A percentile compares a stretch with the other conserved stretches of the same genome.
Conservation (phyloP, 2,888 invertebrate species). For the Actias luna region DNA sequence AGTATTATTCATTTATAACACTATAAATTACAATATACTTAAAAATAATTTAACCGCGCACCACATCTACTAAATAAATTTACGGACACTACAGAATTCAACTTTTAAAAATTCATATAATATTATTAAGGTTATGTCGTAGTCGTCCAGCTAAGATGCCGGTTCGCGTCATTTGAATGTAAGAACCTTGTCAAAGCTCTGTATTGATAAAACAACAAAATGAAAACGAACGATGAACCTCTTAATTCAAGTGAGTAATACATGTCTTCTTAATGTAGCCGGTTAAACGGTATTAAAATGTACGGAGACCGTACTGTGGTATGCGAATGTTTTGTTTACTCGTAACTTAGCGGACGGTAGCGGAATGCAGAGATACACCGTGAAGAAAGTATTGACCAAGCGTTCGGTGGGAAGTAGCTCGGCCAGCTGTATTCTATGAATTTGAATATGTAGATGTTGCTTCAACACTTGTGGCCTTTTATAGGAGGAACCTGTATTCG, state of each 20-base stretch:
- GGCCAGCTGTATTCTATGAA: slow-evolving; percentile 18
- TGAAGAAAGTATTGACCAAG: slow-evolving; percentile 54
- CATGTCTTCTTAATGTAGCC: slow-evolving; percentile 45
- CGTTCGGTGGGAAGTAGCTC: slow-evolving; percentile 24
- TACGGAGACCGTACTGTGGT: slow-evolving; percentile 47
- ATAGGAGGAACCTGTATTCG: not conserved
- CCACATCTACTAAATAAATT: slow-evolving; percentile 11
- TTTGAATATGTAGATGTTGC: slow-evolving; percentile 9
- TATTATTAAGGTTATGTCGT: slow-evolving; percentile 48
- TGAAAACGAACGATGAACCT: slow-evolving; percentile 46
- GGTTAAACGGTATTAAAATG: slow-evolving; percentile 44
- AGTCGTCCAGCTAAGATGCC: slow-evolving; percentile 67
- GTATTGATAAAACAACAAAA: slow-evolving; percentile 51
- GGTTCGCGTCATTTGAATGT: slow-evolving; percentile 57
- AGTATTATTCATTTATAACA: slow-evolving; percentile 34
- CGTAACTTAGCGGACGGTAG: slow-evolving; percentile 48
- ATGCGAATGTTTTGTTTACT: slow-evolving; percentile 66
- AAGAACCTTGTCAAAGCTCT: slow-evolving; percentile 44
- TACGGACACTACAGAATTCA: slow-evolving; percentile 11
- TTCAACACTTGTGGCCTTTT: not conserved
- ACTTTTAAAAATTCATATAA: slow-evolving; percentile 32
- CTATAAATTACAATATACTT: slow-evolving; percentile 11
- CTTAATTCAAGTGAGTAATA: slow-evolving; percentile 45
- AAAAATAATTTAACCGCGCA: slow-evolving; percentile 1
- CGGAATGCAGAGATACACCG: slow-evolving; percentile 36